Evolutionary conservation across 2,113 vertebrate genomes (phyloP).

Genomic region (Grammatotria lemairii): DNA sequence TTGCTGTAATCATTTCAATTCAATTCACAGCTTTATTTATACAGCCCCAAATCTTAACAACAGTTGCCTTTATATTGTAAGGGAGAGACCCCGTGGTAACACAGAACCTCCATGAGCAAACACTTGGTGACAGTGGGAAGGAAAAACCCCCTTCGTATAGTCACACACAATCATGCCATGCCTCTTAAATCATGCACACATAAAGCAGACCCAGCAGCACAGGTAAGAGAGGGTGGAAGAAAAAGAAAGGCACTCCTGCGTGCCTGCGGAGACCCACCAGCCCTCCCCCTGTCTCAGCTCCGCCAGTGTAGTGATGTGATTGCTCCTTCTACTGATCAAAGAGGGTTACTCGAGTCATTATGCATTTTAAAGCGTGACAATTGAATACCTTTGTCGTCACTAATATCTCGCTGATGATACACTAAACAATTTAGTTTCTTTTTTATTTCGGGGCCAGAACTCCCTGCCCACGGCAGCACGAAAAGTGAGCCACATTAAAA

Average conservation of each 20-base stretch:
- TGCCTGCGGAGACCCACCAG: conserved; percentile 25
- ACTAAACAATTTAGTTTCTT: conserved; percentile 23
- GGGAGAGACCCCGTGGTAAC: background rate
- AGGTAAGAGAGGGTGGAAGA: background rate
- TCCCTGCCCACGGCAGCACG: background rate
- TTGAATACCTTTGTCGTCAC: conserved; percentile 38
- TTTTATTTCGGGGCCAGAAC: background rate
- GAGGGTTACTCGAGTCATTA: conserved; percentile 20
- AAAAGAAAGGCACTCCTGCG: background rate
- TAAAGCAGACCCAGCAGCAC: background rate
- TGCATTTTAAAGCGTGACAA: conserved; percentile 42
- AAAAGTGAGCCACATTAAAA: background rate
- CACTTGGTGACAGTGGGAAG: background rate
- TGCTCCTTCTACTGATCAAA: conserved; percentile 51
- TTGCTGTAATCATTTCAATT: background rate
- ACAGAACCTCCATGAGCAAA: background rate
- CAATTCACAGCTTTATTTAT: background rate
- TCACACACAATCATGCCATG: background rate
- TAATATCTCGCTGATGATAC: conserved; percentile 53
- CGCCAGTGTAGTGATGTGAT: conserved; percentile 36
- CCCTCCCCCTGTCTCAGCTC: conserved; percentile 21
- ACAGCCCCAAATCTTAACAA: background rate
- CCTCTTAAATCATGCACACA: background rate
- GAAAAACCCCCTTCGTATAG: background rate
- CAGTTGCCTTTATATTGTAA: background rate